A percentile compares a stretch with the other conserved stretches of the same genome.
These are phyloP conservation scores for Epinephelus moara DNA, from an alignment of 2,113 vertebrate species.

Conservation along the genomic window DNA sequence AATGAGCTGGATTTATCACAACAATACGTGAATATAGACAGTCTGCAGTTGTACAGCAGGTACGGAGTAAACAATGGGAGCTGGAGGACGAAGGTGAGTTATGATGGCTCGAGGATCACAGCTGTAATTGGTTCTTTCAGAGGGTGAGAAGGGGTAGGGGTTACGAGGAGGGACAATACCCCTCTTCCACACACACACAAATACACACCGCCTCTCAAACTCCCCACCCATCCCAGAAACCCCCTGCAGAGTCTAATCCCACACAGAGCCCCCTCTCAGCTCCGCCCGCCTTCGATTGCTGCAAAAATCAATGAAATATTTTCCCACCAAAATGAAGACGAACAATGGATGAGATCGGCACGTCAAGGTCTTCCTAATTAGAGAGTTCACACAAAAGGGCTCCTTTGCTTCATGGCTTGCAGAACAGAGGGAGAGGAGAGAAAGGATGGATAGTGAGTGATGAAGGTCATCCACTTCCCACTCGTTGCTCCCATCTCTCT, in stretches of 20 bases:
- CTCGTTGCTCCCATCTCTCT: conserved; percentile 42
- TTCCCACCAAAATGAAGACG: conserved; percentile 86
- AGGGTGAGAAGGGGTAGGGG: conserved; percentile 48
- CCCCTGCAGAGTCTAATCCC: conserved; percentile 85
- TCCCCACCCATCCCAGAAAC: conserved; percentile 63
- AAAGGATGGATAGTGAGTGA: conserved; percentile 58
- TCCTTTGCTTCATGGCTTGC: conserved; percentile 62
- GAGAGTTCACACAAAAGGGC: conserved; percentile 78
- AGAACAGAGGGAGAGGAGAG: conserved; percentile 46
- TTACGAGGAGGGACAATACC: conserved; percentile 56
- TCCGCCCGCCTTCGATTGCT: conserved; percentile 75
- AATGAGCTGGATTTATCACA: conserved; percentile 43
- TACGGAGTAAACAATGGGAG: conserved; percentile 40
- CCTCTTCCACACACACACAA: conserved; percentile 20
- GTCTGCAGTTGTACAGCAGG: conserved; percentile 18
- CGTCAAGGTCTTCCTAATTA: conserved; percentile 84
- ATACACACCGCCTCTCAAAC: conserved; percentile 20
- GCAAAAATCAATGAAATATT: conserved; percentile 87
- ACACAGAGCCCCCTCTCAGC: conserved; percentile 76
- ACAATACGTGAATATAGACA: neutral
- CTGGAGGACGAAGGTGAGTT: conserved; percentile 50
- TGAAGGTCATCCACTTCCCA: conserved; percentile 75
- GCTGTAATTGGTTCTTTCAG: conserved; percentile 69
- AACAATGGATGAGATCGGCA: conserved; percentile 75
- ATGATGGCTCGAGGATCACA: conserved; percentile 58